Conservation (phyloP, 2,113 vertebrate genomes). For the Plotosus lineatus region DNA sequence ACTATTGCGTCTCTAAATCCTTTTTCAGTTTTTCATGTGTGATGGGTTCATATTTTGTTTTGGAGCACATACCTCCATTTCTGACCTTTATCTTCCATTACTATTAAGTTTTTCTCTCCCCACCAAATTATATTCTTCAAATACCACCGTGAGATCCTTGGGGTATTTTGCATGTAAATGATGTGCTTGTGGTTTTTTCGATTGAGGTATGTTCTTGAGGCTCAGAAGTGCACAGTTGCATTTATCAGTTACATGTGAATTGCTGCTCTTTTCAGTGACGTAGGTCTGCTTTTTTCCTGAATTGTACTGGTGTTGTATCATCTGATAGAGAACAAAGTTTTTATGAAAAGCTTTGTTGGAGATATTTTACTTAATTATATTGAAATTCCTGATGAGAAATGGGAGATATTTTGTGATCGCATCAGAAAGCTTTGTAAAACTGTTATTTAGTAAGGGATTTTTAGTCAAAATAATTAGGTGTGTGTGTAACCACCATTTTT, state of each 20-base stretch:
- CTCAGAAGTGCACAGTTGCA: not conserved
- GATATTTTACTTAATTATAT: too few species aligned
- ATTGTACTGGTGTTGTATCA: not conserved
- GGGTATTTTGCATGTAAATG: not conserved
- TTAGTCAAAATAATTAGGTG: not conserved
- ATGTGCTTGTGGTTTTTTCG: not conserved
- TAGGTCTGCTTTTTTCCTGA: not conserved
- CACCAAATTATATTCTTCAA: not conserved
- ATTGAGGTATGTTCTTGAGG: not conserved
- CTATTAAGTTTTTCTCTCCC: not conserved
- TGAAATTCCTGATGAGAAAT: too few species aligned
- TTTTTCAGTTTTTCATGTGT: not conserved
- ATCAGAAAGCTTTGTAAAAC: not conserved
- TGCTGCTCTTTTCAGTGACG: not conserved
- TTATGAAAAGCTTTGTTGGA: not conserved
- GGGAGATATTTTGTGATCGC: not conserved
- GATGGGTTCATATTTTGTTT: not conserved
- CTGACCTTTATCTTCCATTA: not conserved
- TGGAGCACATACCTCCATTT: not conserved
- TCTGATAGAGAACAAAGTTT: not conserved
- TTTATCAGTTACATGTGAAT: not conserved
- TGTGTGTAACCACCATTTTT: not conserved
- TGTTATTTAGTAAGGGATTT: not conserved
- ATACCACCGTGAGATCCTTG: not conserved
- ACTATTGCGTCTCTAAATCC: not conserved